Base-by-base conservation (phyloP, 1,140 invertebrate genomes). In the Nylanderia fulva region DNA sequence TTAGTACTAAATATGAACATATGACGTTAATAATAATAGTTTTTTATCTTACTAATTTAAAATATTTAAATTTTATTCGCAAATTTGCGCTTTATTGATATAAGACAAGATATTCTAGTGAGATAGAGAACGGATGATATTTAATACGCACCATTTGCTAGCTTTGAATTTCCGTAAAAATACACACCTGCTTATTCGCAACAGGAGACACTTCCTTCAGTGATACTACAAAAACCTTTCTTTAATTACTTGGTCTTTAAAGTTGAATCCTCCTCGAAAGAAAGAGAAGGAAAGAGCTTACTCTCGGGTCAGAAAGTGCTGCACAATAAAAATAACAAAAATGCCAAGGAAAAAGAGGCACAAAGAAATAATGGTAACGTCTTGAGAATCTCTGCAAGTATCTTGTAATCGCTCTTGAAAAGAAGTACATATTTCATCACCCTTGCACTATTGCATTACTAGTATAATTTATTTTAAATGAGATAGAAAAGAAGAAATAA, bases 231-330 rank as follows among this genome's bases (percentile, higher is more conserved):
- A 64, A 80, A 82, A 82, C 52, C 52, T 60, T 82, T 72, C 77
- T 82, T 72, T 82, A 82, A 82, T 82, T 82, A 82, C 77, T 82
- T 54, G 66, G 36, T 82, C 77, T 82, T 82, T 82, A 72, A 60
- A 82, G 77, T 71, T 54, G 66, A 71, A 33, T 42, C 5, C 11
- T 21, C 4, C 52, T 71, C 58, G 69, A 45, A 36, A 42, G 7
- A 45, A 15, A 42, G 36, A 63, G 60, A 63, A 9, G 13, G 24
- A 18, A 27, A 52, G 8, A 69, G 24, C 77, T 82, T 71, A 71
- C 77, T 71, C 63, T 39, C 7, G 27, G 39, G 68, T 82, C 77
- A 71, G 36, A 58, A 68, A 71, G 42, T 58, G 71, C 52, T 42
- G 48, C 45, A 36, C 61, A 58, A 82, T 60, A 72, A 82, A 82